phyloP scores from a whole-genome alignment of 2,888 invertebrate genomes.

The Noctua janthe region DNA sequence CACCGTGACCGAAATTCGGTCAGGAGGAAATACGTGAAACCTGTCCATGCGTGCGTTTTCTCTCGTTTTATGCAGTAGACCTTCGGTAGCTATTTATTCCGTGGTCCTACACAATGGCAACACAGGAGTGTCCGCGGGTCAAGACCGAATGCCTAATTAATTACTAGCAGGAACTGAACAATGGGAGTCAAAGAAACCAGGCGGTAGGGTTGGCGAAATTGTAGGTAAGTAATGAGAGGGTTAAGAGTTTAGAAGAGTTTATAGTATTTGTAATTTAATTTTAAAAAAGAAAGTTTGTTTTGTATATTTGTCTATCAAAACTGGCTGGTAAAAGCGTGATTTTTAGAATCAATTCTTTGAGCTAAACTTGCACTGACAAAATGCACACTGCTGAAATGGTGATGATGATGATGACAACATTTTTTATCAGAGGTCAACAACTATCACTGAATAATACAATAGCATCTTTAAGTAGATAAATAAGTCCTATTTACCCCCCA shows the following conservation, averaged over 20 bases:
- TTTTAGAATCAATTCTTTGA: not conserved
- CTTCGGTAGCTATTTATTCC: not conserved
- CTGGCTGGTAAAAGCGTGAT: not conserved
- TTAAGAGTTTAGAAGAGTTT: not conserved
- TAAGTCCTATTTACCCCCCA: not conserved
- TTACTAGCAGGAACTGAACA: slow-evolving; percentile 62
- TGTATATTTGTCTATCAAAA: not conserved
- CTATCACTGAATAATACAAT: not conserved
- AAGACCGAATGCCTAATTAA: slow-evolving; percentile 65
- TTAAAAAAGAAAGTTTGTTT: not conserved
- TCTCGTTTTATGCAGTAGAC: not conserved
- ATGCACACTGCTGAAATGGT: not conserved
- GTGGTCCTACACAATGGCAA: slow-evolving; percentile 47
- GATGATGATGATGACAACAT: too few species aligned
- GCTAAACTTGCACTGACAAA: not conserved
- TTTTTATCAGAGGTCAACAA: not conserved
- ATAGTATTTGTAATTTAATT: not conserved
- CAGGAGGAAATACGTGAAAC: too few species aligned
- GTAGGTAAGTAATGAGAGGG: not conserved
- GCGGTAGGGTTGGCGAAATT: slow-evolving; percentile 48
- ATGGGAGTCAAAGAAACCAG: slow-evolving; percentile 61
- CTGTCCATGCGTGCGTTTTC: too few species aligned
- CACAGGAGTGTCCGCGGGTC: slow-evolving; percentile 50
- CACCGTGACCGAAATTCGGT: not conserved
- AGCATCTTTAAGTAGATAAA: not conserved